Conservation (phyloP, 2,113 vertebrate genomes). For the Edolisoma coerulescens region DNA sequence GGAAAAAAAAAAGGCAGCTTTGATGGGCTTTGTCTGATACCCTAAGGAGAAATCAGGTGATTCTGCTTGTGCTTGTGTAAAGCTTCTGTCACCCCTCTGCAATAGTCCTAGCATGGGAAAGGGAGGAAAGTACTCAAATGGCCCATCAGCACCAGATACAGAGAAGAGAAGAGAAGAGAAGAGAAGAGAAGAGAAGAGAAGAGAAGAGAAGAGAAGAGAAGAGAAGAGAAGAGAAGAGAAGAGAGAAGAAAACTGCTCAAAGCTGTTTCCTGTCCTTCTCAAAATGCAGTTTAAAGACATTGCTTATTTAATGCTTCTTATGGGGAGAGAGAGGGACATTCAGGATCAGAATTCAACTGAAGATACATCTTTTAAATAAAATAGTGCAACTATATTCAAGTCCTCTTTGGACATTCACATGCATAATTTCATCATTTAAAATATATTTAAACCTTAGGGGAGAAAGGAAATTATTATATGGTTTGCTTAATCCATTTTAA, state of each 20-base stretch:
- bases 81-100: background rate
- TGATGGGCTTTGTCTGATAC: background rate
- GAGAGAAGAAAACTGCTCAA: too few species aligned
- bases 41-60: background rate
- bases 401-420: background rate
- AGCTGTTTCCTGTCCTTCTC: background rate
- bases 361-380: background rate
- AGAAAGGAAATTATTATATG: background rate
- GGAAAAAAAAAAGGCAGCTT: background rate
- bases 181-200: background rate
- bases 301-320: background rate
- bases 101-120: background rate
- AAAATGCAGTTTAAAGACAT: background rate
- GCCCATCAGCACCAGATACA: background rate
- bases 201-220: background rate
- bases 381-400: background rate
- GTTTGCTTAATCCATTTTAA: background rate
- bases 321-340: background rate
- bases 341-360: background rate
- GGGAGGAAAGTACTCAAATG: background rate
- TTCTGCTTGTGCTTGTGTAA: background rate
- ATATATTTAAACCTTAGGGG: background rate
- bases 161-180: background rate
- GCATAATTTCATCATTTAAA: background rate
- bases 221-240: background rate